Base-by-base conservation (phyloP, 2,888 invertebrate genomes). In the Cordilura impudica region DNA sequence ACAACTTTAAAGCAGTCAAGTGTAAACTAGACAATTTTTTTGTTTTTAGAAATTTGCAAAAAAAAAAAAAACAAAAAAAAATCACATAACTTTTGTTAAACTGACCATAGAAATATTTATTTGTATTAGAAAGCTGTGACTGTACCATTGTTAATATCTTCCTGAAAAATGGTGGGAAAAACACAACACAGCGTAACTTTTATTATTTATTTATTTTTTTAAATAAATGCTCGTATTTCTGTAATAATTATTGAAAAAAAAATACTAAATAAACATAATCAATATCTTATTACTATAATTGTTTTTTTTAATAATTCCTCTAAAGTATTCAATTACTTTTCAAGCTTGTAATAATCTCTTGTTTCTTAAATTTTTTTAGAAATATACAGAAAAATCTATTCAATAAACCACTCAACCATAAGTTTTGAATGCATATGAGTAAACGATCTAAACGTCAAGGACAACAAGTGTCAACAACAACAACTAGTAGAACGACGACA, bases 371-470 rank as follows among this genome's bases (percentile, higher is more conserved):
- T 26, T 3, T 26, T 4, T 26, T 26, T 6, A 26, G 4, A 26
- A 26, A 4, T n/a, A n/a, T 4, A 39, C 35, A 39, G n/a, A 2
- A n/a, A 39, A n/a, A 39, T 39, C n/a, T 39, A 39, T 39, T 39
- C 35, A 26, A 47, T 23, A 29, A 74, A 53, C 60, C 67, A 54
- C 18, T 74, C 26, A 43, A 56, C 29, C 23, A 70, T 26, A 72
- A 26, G 67, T 66, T 58, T 75, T 79, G 75, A 79, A 79, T 79
- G 79, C 63, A 71, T 79, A 10, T 21, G n/a, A 63, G 39, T 31
- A 56, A 8, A 76, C 31, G 58, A 67, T 65, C 51, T 35, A 31
- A 71, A 75, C 49, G 75, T 75, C 66, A 74, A 74, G 79, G 79
- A 74, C 70, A 66, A 61, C 71, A 66, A 71, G 71, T 71, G 71